Percentiles rank a stretch among this genome's conserved stretches.
phyloP scores from a whole-genome alignment of 2,888 invertebrate genomes.

The Ptilodon capucinus region DNA sequence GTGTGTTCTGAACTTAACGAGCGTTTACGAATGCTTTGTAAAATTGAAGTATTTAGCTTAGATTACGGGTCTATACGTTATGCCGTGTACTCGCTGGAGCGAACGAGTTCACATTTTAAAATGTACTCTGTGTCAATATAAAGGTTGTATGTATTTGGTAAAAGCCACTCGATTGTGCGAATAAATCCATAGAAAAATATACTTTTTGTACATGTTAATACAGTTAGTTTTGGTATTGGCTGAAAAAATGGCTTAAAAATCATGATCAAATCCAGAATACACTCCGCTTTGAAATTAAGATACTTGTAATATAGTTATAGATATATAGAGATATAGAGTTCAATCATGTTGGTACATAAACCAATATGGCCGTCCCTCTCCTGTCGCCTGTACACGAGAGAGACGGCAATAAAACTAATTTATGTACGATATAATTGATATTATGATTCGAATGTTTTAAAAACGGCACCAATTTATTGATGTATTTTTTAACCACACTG shows the following conservation, averaged over 20 bases:
- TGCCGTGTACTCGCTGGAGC: no score
- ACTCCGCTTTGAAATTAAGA: conserved; percentile 13
- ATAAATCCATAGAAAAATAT: no score
- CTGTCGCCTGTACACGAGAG: neutral
- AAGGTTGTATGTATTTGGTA: no score
- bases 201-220: no score
- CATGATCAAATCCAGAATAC: conserved; percentile 8
- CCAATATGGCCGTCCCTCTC: neutral
- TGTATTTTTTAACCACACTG: neutral
- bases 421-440: neutral
- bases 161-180: no score
- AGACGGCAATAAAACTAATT: neutral
- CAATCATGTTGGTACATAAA: neutral
- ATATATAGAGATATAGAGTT: neutral
- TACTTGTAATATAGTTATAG: conserved; percentile 24
- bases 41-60: no score
- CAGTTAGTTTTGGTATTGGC: no score
- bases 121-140: no score
- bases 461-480: neutral
- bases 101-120: no score
- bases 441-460: neutral
- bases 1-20: conserved; percentile 15
- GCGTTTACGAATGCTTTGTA: neutral
- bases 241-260: neutral
- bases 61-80: neutral